Base-by-base conservation (phyloP, 2,888 invertebrate genomes). In the Shargacucullia verbasci region DNA sequence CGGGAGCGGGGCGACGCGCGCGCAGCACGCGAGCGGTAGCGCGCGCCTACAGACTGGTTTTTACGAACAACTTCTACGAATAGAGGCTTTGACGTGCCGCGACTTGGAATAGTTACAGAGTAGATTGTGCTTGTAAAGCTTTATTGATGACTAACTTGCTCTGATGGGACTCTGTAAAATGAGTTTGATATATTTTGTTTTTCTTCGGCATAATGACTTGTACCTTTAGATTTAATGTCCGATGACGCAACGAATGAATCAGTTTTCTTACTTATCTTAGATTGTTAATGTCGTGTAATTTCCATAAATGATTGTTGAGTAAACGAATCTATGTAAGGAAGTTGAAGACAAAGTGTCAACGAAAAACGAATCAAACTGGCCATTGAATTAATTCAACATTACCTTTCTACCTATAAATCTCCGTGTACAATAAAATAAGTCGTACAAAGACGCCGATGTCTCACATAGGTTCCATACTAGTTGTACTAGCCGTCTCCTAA, bases 1-100 rank as follows among this genome's bases (percentile, higher is more conserved):
- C 75, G 76, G 80, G 85, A 82, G 80, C 83, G 83, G 79, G 81
- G 81, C 77, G 78, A 78, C 87, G 86, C 87, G 85, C 84, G 90
- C 89, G 71, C 81, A 81, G 88, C 90, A 89, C 92, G 89, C 91
- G 90, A 86, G 85, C 86, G 68, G 87, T 86, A 89, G 90, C 92
- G 90, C 89, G 92, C 91, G 91, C 89, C 85, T 79, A 79, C 78
- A 78, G 84, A 89, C 91, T 86, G 82, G 91, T 91, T 91, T 88
- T 86, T 88, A 88, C 84, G 72, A 81, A 86, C 84, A 79, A 85
- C 84, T 92, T 90, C 92, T 90, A 90, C 88, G 92, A 90, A 91
- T 83, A 86, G 85, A 83, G 79, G 83, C 92, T 92, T 93, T 93
- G 92, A 90, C 86, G 85, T 82, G 84, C 90, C 89, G 90, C 85